Conservation (phyloP, 1,140 invertebrate species). For the Aradophagus sp. region DNA sequence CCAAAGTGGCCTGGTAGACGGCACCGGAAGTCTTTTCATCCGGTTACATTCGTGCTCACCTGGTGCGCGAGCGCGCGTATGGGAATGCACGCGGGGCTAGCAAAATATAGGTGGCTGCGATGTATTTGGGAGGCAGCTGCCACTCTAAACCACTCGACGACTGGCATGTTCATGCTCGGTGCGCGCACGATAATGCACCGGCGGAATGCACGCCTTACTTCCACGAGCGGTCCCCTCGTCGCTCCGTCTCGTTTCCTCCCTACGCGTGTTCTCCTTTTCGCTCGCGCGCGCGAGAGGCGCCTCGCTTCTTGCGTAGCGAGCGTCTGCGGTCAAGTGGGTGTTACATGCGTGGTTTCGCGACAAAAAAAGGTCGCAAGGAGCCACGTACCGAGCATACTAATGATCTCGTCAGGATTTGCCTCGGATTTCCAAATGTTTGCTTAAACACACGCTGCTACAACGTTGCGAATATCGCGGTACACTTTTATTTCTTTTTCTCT, state of each 20-base stretch:
- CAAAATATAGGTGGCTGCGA: slow-evolving; percentile 47
- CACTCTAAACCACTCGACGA: slow-evolving; percentile 58
- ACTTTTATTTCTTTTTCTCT: slow-evolving; percentile 10
- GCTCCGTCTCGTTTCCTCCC: slow-evolving; percentile 44
- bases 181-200: slow-evolving; percentile 59
- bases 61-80: slow-evolving; percentile 30
- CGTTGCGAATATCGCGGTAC: slow-evolving; percentile 6
- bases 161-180: slow-evolving; percentile 61
- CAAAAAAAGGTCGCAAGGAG: slow-evolving; percentile 55
- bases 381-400: slow-evolving; percentile 52
- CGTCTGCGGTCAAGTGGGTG: slow-evolving; percentile 54
- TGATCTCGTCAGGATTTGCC: slow-evolving; percentile 54
- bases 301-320: slow-evolving; percentile 46
- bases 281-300: slow-evolving; percentile 55
- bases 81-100: slow-evolving; percentile 20
- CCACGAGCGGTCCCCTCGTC: slow-evolving; percentile 50
- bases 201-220: slow-evolving; percentile 54
- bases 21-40: slow-evolving; percentile 38
- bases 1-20: slow-evolving; percentile 8
- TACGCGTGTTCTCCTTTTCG: too few relatives aligned
- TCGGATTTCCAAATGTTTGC: slow-evolving; percentile 48
- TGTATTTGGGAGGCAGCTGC: slow-evolving; percentile 61
- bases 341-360: slow-evolving; percentile 53
- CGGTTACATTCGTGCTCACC: slow-evolving; percentile 29
- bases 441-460: slow-evolving; percentile 43